A percentile compares a stretch with the other conserved stretches of the same genome.
phyloP scores from a whole-genome alignment of 2,797 vertebrate genomes.

The Sebastes reedi region DNA sequence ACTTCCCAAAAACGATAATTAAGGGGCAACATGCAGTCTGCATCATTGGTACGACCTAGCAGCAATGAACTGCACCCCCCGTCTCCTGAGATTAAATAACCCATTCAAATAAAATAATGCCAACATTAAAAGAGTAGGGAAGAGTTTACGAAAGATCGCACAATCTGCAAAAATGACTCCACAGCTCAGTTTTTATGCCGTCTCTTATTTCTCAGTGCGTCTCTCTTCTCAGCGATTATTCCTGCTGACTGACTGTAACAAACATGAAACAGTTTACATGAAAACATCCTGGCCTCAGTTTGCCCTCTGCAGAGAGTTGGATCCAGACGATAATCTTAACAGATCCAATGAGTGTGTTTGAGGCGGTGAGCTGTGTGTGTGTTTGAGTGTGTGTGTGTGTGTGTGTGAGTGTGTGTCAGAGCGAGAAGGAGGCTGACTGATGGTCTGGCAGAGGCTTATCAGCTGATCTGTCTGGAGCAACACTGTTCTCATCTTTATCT shows the following conservation, averaged over 20 bases:
- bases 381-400: conserved; percentile 21
- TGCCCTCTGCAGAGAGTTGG: conserved; percentile 49
- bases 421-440: conserved; percentile 52
- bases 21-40: conserved; percentile 8
- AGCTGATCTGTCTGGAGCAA: conserved; percentile 74
- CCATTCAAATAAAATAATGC: not conserved
- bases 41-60: not conserved
- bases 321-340: conserved; percentile 60
- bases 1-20: conserved; percentile 22
- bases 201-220: conserved; percentile 1
- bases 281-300: conserved; percentile 50
- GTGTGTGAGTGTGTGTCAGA: conserved; percentile 5
- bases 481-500: conserved; percentile 63
- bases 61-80: not conserved
- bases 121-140: not conserved
- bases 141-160: not conserved
- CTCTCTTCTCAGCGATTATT: conserved; percentile 13
- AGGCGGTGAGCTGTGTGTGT: not conserved
- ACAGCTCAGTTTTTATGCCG: not conserved
- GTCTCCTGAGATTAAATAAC: not conserved
- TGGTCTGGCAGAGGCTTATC: conserved; percentile 70
- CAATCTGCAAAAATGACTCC: not conserved
- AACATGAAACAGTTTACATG: conserved; percentile 52
- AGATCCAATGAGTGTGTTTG: conserved; percentile 45
- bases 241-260: conserved; percentile 29